Base-by-base conservation (phyloP, 2,888 invertebrate genomes). In the Sinelater perroti region DNA sequence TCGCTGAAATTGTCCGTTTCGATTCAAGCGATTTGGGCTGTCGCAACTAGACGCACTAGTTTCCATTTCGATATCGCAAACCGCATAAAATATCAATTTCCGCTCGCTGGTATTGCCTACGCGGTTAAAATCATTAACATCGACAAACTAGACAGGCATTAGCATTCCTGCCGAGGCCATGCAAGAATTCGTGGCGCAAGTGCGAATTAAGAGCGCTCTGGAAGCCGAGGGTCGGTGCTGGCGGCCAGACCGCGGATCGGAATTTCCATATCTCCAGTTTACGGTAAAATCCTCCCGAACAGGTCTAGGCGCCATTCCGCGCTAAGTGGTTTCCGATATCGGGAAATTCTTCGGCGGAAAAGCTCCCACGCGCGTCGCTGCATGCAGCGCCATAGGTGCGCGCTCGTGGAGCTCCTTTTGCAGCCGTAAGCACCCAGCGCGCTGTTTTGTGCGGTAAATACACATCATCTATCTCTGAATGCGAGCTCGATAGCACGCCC, bases 401-500 rank as follows among this genome's bases (percentile, higher is more conserved):
- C n/a, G n/a, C n/a, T n/a, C n/a, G n/a, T n/a, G n/a, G n/a, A n/a
- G n/a, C 24, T 38, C 21, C 13, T 38, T 38, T 13, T 38, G 38
- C 2, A 40, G 40, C 14, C n/a, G 24, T 20, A 44, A 44, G 18
- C 28, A 30, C 10, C 28, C 8, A 44, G 44, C 30, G 10, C 8
- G 44, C 17, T 44, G 10, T 57, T 45, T 56, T 56, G 42, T 59
- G 42, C 40, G 42, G 53, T 57, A 62, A 63, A 61, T 49, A 51
- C 44, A 49, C 60, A 45, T 55, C 62, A 61, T 63, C 59, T 61
- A 52, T 31, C 49, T 31, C 42, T 59, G 61, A 62, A 65, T 62
- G 44, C 52, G 51, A 17, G 52, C 35, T 53, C 55, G 65, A 65
- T 65, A 65, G 56, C 62, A 47, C 61, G 53, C 63, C 59, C 51